These are phyloP conservation scores for Actenoides hombroni DNA, from an alignment of 2,113 vertebrate species.

Conservation along the genomic window DNA sequence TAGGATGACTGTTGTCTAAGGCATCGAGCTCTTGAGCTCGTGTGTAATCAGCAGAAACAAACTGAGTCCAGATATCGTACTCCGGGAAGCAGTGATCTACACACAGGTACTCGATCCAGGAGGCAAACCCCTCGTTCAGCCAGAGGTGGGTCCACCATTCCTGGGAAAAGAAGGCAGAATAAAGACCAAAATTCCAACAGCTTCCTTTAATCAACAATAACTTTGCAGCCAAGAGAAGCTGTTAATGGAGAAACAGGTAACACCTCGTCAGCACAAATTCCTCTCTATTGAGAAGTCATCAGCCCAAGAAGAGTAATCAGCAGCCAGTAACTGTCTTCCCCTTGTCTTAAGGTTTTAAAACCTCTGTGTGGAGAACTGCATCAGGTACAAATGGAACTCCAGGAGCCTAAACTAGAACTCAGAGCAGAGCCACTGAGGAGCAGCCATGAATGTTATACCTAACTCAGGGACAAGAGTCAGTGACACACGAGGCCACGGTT, in stretches of 20 bases:
- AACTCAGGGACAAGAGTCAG: background rate
- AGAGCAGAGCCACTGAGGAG: background rate
- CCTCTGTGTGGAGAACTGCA: background rate
- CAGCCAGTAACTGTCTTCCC: background rate
- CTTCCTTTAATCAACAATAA: background rate
- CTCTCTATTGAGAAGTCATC: background rate
- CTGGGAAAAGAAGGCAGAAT: conserved; percentile 62
- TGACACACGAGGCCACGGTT: background rate
- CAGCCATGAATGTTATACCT: fast-evolving
- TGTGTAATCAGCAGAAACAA: conserved; percentile 97
- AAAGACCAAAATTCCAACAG: background rate
- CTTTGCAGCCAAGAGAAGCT: background rate
- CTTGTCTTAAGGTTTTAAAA: background rate
- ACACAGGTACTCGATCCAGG: conserved; percentile 98
- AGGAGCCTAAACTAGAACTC: background rate
- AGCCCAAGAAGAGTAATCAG: background rate
- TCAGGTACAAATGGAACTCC: background rate
- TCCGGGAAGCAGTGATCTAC: conserved; percentile 99
- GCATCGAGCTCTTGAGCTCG: conserved; percentile 96
- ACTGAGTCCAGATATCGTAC: conserved; percentile 99
- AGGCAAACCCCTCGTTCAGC: conserved; percentile 98
- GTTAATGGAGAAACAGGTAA: background rate
- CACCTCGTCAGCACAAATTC: background rate
- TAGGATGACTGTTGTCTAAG: conserved; percentile 97
- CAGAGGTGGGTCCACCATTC: conserved; percentile 99